Conservation (phyloP, 2,113 vertebrate genomes). For the Podarcis cretensis region DNA sequence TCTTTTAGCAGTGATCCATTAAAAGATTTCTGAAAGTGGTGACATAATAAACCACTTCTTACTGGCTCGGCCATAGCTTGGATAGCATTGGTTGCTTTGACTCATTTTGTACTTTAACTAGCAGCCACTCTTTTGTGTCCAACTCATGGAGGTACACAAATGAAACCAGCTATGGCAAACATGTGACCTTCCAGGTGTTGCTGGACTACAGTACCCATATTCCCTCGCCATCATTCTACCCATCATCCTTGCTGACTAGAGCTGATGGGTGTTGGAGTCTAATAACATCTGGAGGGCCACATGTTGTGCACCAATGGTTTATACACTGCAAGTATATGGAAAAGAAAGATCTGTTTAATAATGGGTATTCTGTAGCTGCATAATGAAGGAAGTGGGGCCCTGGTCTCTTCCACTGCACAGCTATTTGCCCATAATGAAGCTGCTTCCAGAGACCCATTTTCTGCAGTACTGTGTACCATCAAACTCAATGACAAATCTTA, state of each 20-base stretch:
- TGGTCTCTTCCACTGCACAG: neutral
- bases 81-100: neutral
- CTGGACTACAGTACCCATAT: neutral
- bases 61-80: neutral
- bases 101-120: neutral
- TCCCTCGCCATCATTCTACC: neutral
- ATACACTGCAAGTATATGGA: neutral
- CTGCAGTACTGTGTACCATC: neutral
- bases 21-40: neutral
- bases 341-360: neutral
- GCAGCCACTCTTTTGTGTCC: neutral
- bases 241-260: neutral
- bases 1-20: neutral
- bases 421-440: neutral
- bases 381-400: neutral
- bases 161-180: too few relatives aligned
- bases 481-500: constrained; percentile 15
- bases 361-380: neutral
- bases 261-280: neutral
- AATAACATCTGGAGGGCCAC: neutral
- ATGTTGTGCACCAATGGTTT: neutral
- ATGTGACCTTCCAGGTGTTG: too few relatives aligned
- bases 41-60: neutral
- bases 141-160: neutral
- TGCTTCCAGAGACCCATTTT: neutral